phyloP scores from a whole-genome alignment of 2,888 invertebrate species.

The Ochropacha duplaris region DNA sequence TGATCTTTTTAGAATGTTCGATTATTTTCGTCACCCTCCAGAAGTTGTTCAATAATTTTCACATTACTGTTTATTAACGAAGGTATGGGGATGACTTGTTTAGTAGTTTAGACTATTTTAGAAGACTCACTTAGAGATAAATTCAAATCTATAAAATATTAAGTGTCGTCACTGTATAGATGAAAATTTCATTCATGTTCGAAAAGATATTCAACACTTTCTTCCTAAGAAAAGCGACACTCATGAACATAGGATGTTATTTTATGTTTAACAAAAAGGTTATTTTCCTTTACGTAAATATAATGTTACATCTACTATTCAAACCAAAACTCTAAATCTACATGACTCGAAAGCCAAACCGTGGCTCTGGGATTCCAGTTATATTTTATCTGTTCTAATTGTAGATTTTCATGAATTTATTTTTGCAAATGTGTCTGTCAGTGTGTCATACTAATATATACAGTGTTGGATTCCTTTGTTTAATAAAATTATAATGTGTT shows the following conservation, averaged over 20 bases:
- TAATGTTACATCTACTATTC: not conserved
- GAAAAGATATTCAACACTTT: too few relatives aligned
- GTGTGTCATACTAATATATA: not conserved
- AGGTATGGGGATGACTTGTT: not conserved
- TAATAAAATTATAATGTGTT: not conserved
- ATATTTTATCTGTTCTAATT: not conserved
- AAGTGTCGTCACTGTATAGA: too few relatives aligned
- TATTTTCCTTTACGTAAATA: too few relatives aligned
- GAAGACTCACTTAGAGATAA: too few relatives aligned
- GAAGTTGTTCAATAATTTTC: constrained; percentile 4
- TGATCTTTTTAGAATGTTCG: constrained; percentile 38
- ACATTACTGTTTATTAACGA: not conserved
- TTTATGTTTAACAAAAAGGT: too few relatives aligned
- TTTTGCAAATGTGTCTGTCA: not conserved
- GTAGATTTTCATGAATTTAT: not conserved
- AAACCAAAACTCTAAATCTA: not conserved
- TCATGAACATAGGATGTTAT: too few relatives aligned
- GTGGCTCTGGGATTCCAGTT: not conserved
- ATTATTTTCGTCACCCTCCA: constrained; percentile 35
- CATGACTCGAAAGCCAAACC: not conserved
- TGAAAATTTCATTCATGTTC: too few relatives aligned
- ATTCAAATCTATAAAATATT: too few relatives aligned
- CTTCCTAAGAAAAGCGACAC: too few relatives aligned
- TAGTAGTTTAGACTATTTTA: not conserved
- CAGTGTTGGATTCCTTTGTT: not conserved